Evolutionary conservation across 2,113 vertebrate genomes (phyloP).

Genomic region (Pyxicephalus adspersus): DNA sequence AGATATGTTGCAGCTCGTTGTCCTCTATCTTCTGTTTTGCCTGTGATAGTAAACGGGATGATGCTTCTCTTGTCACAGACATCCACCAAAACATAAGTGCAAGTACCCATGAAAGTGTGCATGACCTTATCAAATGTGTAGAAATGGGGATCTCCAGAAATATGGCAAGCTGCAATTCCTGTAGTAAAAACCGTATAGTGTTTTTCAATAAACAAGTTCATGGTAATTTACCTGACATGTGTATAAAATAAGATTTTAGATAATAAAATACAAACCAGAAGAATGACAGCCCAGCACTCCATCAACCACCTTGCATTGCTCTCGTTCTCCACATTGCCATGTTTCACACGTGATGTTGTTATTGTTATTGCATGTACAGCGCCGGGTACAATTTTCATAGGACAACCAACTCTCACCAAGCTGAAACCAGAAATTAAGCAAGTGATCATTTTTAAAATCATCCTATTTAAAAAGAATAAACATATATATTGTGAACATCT

Average conservation of each 20-base stretch:
- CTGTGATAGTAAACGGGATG: conserved; percentile 80
- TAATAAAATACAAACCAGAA: conserved; percentile 69
- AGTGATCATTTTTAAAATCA: too few species aligned
- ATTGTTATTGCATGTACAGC: conserved; percentile 74
- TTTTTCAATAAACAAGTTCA: neutral
- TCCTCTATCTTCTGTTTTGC: conserved; percentile 87
- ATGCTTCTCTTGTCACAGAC: conserved; percentile 72
- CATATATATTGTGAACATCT: too few species aligned
- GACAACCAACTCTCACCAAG: conserved; percentile 81
- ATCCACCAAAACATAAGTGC: conserved; percentile 87
- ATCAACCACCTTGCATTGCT: conserved; percentile 78
- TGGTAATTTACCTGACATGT: neutral
- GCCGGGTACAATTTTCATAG: conserved; percentile 72
- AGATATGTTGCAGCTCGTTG: conserved; percentile 82
- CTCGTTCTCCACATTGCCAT: conserved; percentile 81
- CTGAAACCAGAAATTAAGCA: conserved; percentile 61
- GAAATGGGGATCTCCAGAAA: conserved; percentile 88
- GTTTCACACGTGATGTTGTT: conserved; percentile 70
- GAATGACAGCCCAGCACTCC: conserved; percentile 83
- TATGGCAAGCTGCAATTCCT: conserved; percentile 84
- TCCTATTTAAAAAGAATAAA: too few species aligned
- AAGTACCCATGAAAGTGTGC: conserved; percentile 89
- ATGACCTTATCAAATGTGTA: conserved; percentile 86
- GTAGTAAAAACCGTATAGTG: conserved; percentile 15
- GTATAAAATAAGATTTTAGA: neutral